Conservation (phyloP, 2,888 invertebrate species). For the Lochmaea crataegi region DNA sequence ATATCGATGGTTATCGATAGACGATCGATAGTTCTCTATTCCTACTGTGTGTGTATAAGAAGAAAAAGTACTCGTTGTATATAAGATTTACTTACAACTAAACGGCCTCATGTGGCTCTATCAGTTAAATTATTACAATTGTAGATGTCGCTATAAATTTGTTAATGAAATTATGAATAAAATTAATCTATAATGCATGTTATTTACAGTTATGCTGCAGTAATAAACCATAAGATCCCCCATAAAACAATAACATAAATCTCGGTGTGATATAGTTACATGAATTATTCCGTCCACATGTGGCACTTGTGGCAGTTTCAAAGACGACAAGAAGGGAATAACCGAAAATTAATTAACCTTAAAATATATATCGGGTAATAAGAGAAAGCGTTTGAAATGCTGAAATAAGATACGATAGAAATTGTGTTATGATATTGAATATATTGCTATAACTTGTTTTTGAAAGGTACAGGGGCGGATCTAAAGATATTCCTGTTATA, state of each 20-base stretch:
- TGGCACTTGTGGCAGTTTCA: slow-evolving; percentile 6
- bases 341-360: slow-evolving; percentile 12
- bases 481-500: too few species aligned
- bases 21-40: too few species aligned
- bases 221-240: slow-evolving; percentile 11
- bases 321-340: slow-evolving; percentile 4
- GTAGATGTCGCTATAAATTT: neutral
- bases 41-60: too few species aligned
- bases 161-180: neutral
- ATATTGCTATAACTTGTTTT: neutral
- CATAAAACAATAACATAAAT: slow-evolving; percentile 33
- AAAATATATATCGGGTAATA: neutral
- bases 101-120: neutral
- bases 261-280: slow-evolving; percentile 33
- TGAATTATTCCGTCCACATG: slow-evolving; percentile 33
- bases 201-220: slow-evolving; percentile 2
- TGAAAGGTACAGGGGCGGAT: neutral
- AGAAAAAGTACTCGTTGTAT: too few species aligned
- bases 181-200: neutral
- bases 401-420: slow-evolving; percentile 3
- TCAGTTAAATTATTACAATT: neutral
- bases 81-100: neutral
- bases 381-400: neutral
- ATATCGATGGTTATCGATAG: too few species aligned
- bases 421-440: neutral